Evolutionary conservation across 2,113 vertebrate genomes (phyloP).

Genomic region (Paracyprichromis sp.): DNA sequence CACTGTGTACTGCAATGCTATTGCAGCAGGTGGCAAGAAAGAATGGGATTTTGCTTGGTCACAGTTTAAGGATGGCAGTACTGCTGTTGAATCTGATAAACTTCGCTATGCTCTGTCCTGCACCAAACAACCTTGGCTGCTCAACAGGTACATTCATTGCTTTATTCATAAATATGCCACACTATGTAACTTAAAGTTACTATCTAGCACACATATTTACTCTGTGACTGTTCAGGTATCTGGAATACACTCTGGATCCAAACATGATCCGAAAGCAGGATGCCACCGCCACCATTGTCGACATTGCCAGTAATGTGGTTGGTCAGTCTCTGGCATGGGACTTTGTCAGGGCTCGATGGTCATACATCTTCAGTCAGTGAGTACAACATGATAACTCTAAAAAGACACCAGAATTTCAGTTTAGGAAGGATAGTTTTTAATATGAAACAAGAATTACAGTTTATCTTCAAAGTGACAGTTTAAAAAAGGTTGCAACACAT

Average conservation of each 20-base stretch:
- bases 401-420: not conserved
- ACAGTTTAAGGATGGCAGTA: conserved; percentile 36
- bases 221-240: conserved; percentile 70
- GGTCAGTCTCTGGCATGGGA: conserved; percentile 89
- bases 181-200: not conserved
- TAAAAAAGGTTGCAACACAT: not conserved
- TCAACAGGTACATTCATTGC: conserved; percentile 73
- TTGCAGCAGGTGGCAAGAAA: conserved; percentile 64
- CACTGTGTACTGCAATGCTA: conserved; percentile 84
- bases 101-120: conserved; percentile 81
- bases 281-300: conserved; percentile 81
- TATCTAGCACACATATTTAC: not conserved
- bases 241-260: conserved; percentile 77
- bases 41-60: conserved; percentile 85
- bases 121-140: conserved; percentile 77
- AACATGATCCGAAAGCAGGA: conserved; percentile 82
- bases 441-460: not conserved
- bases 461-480: not conserved
- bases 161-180: not conserved
- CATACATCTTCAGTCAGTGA: not conserved
- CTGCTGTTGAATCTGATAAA: conserved; percentile 83
- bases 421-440: not conserved
- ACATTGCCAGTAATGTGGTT: conserved; percentile 77
- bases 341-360: conserved; percentile 54
- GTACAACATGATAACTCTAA: not conserved